phyloP scores from a whole-genome alignment of 2,888 invertebrate species.

The Drosophila rubida region DNA sequence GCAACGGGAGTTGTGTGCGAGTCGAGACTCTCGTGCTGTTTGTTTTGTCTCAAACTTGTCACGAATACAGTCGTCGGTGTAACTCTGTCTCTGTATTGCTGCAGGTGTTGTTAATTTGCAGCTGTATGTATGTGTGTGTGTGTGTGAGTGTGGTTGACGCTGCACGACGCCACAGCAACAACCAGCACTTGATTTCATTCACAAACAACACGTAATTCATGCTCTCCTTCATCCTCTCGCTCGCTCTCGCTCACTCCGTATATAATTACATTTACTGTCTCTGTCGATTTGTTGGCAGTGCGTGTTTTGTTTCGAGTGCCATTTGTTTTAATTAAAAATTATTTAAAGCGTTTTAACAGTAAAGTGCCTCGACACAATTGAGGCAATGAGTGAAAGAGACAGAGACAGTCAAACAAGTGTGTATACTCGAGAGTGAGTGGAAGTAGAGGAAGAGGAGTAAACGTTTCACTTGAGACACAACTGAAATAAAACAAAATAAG shows the following conservation, averaged over 20 bases:
- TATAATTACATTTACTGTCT: slow-evolving; percentile 53
- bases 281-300: slow-evolving; percentile 57
- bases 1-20: slow-evolving; percentile 64
- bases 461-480: background rate
- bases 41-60: slow-evolving; percentile 68
- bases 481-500: slow-evolving; percentile 4
- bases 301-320: slow-evolving; percentile 74
- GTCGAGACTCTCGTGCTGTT: slow-evolving; percentile 52
- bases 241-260: slow-evolving; percentile 5
- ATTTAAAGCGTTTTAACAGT: slow-evolving; percentile 68
- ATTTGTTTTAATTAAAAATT: slow-evolving; percentile 78
- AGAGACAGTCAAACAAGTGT: background rate
- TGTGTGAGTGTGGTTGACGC: background rate
- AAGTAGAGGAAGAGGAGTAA: background rate
- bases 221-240: slow-evolving; percentile 5
- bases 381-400: background rate
- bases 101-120: slow-evolving; percentile 45
- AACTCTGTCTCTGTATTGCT: slow-evolving; percentile 17
- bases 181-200: slow-evolving; percentile 72
- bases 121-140: slow-evolving; percentile 14
- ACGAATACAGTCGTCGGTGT: slow-evolving; percentile 33
- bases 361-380: slow-evolving; percentile 39
- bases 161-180: slow-evolving; percentile 2
- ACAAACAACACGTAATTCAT: slow-evolving; percentile 65
- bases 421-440: background rate